Evolutionary conservation across 2,797 vertebrate genomes (phyloP).

Genomic region (Vipera ursinii): DNA sequence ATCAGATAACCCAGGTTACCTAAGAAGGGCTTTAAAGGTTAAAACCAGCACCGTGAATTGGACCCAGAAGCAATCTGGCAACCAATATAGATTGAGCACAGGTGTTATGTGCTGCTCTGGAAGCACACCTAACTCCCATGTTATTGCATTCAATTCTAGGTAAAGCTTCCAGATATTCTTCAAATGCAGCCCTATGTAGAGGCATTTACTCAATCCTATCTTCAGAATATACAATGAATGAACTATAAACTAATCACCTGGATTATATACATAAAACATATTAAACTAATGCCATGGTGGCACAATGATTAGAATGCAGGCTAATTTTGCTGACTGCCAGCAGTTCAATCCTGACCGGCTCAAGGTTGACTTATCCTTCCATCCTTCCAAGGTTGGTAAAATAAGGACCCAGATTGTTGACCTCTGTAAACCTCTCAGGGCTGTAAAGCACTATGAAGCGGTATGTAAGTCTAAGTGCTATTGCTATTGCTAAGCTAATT

Average conservation of each 20-base stretch:
- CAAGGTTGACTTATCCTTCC: neutral
- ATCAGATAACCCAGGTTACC: neutral
- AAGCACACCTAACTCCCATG: neutral
- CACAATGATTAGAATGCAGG: neutral
- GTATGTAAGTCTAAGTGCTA: neutral
- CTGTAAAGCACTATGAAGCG: neutral
- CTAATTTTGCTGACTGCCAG: neutral
- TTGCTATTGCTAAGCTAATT: neutral
- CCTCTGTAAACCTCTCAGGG: neutral
- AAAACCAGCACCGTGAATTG: neutral
- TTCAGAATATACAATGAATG: neutral
- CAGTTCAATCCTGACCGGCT: neutral
- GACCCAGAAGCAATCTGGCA: neutral
- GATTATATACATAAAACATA: neutral
- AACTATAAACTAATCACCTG: neutral
- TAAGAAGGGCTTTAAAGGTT: neutral
- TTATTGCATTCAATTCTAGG: neutral
- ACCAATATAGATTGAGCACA: neutral
- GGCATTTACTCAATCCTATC: neutral
- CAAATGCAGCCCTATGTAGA: no score
- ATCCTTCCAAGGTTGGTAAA: neutral
- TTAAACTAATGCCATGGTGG: neutral
- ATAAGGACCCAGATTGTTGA: neutral
- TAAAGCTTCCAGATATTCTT: neutral
- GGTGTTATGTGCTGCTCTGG: neutral